A percentile compares a stretch with the other conserved stretches of the same genome.
These are phyloP conservation scores for Callipepla californica DNA, from an alignment of 2,113 vertebrate genomes.

Conservation along the genomic window DNA sequence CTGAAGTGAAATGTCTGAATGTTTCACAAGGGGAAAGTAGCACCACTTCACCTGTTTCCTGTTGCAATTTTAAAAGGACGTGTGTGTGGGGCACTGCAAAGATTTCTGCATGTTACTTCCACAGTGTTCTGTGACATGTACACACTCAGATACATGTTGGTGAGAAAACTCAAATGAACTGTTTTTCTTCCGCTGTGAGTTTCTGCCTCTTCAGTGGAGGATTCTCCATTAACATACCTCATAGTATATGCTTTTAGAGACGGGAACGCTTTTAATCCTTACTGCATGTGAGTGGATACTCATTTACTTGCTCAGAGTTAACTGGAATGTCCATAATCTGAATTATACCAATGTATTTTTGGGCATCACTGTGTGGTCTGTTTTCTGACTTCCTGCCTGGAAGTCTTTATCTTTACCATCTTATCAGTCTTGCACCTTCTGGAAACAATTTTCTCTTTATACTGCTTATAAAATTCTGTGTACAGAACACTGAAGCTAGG, in stretches of 20 bases:
- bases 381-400: constrained; percentile 1
- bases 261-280: constrained; percentile 1
- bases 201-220: background rate
- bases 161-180: background rate
- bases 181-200: background rate
- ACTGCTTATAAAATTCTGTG: constrained; percentile 32
- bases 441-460: constrained; percentile 42
- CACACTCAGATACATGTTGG: background rate
- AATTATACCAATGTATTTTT: background rate
- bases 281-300: background rate
- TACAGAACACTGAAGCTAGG: background rate
- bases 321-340: background rate
- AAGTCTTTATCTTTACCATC: constrained; percentile 34
- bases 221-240: background rate
- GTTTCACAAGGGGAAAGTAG: background rate
- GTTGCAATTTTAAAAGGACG: background rate
- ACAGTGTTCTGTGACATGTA: rapidly evolving
- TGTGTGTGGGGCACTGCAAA: background rate
- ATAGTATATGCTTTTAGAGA: background rate
- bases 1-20: background rate
- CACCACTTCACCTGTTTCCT: background rate
- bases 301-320: background rate
- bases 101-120: background rate
- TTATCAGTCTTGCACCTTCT: constrained; percentile 34
- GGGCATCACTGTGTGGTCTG: background rate